Evolutionary conservation across 2,888 invertebrate species (phyloP), one percentile per base, ranked within the genome.

Genomic region (Baccha elongata): DNA sequence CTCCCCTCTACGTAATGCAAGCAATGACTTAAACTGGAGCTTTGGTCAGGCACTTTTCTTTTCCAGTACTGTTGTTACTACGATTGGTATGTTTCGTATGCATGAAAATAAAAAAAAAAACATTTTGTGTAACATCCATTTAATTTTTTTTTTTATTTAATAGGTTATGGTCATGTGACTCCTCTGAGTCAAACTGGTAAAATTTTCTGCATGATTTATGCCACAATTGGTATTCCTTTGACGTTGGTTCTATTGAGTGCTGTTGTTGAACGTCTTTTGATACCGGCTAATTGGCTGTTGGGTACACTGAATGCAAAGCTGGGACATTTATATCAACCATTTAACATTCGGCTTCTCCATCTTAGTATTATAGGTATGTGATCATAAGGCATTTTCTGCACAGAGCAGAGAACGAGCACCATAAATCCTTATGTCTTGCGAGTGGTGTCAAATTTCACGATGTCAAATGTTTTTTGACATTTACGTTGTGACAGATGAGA

Each of bases 1-100:
- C 46, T 94, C 95, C 0, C 95, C 95, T 0, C 92, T 94, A 0
- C 92, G 93, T 74, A 97, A 97, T 91, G 94, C 94, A 26, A 94
- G 95, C 55, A 94, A 94, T 1, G 96, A 95, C 84, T 94, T 96
- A 10, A 96, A 96, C 91, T 97, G 97, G 97, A 96, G 95, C 89
- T 97, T 97, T 89, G 97, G 96, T 19, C 96, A 97, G 89, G 95
- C 97, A 0, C 91, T 97, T 68, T 97, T 97, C 92, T 97, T 97
- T 90, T 94, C 96, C 0, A 94, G 95, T 58, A 97, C 97, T 0
- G 94, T 97, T 7, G 93, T 97, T 79, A 97, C 96, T n/a, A 97
- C 97, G 58, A 97, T 97, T 85, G 96, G 96, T 95, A 90, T 91
- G 8, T 32, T 17, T n/a, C 10, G 4, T 10, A 26, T n/a, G n/a